Base-by-base conservation (phyloP, 2,888 invertebrate species). In the Zaprionus bogoriensis region DNA sequence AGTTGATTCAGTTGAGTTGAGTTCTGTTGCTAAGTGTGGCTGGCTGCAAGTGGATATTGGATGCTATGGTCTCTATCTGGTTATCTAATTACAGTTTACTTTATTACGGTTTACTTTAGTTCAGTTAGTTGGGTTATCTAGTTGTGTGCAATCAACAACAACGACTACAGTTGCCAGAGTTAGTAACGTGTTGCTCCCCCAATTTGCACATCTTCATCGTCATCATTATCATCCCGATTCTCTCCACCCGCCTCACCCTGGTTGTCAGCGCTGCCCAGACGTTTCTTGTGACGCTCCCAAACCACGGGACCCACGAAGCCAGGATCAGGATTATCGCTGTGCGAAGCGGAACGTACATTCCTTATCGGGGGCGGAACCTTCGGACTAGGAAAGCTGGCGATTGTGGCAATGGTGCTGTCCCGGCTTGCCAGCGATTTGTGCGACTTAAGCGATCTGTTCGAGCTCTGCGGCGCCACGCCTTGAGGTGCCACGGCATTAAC, bases 241-340 rank as follows among this genome's bases (percentile, higher is more conserved):
- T 58, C 52, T 73, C 63, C 72, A 73, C 84, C 85, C 76, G 77
- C 45, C 80, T 81, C 80, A 81, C 80, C 80, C 80, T 83, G 80
- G 53, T 79, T 77, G 61, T 83, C 79, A 58, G 77, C 74, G 42
- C 77, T 82, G 64, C 66, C 41, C 44, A 94, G 91, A 77, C 94
- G 92, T 88, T 95, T 95, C 84, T 94, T 94, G 85, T 95, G 95
- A 59, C 95, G 92, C 88, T 95, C 95, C 96, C 96, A 96, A 4
- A 96, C 96, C 50, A 96, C 91, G 0, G 96, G 96, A 0, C 96
- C 96, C 27, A 96, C 93, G 3, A 96, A 95, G 0, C 96, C 96
- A 0, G 96, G 96, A 91, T 96, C 96, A 41, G 94, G 94, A 74
- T 94, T 94, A 47, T 95, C 93, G 87, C 96, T 96, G 47, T 94